Conservation (phyloP, 2,797 vertebrate species). For the Takifugu rubripes region DNA sequence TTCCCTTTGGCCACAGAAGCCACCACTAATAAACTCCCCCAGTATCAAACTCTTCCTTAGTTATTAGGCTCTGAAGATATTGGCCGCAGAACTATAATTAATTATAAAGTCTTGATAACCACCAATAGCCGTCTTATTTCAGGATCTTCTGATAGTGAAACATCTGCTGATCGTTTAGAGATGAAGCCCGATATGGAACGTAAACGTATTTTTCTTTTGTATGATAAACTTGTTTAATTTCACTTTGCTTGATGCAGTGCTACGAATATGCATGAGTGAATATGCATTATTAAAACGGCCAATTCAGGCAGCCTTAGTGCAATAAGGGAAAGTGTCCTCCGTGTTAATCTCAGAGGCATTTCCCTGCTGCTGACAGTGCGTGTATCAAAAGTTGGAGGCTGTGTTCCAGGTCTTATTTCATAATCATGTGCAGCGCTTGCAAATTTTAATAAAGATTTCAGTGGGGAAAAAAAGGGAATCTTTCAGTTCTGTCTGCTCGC, state of each 20-base stretch:
- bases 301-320: slow-evolving; percentile 52
- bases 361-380: slow-evolving; percentile 62
- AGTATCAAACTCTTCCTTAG: slow-evolving; percentile 25
- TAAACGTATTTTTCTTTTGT: slow-evolving; percentile 41
- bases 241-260: slow-evolving; percentile 60
- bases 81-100: slow-evolving; percentile 34
- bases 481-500: slow-evolving; percentile 5
- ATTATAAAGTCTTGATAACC: slow-evolving; percentile 45
- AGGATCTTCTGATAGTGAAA: slow-evolving; percentile 43
- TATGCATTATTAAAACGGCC: slow-evolving; percentile 73
- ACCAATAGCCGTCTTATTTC: slow-evolving; percentile 56
- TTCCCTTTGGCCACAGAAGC: slow-evolving; percentile 15
- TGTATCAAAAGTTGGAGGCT: slow-evolving; percentile 48
- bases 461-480: slow-evolving; percentile 13
- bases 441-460: slow-evolving; percentile 48
- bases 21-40: slow-evolving; percentile 9
- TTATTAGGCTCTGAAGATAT: slow-evolving; percentile 51
- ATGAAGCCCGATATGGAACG: slow-evolving; percentile 51
- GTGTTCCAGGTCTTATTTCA: slow-evolving; percentile 56
- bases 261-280: slow-evolving; percentile 71
- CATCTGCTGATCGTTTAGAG: slow-evolving; percentile 25
- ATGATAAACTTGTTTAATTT: slow-evolving; percentile 77
- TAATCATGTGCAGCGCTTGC: slow-evolving; percentile 53
- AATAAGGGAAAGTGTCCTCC: slow-evolving; percentile 53
- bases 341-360: slow-evolving; percentile 60